Conservation (phyloP, 1,140 invertebrate genomes). For the Pteromalus puparum region DNA sequence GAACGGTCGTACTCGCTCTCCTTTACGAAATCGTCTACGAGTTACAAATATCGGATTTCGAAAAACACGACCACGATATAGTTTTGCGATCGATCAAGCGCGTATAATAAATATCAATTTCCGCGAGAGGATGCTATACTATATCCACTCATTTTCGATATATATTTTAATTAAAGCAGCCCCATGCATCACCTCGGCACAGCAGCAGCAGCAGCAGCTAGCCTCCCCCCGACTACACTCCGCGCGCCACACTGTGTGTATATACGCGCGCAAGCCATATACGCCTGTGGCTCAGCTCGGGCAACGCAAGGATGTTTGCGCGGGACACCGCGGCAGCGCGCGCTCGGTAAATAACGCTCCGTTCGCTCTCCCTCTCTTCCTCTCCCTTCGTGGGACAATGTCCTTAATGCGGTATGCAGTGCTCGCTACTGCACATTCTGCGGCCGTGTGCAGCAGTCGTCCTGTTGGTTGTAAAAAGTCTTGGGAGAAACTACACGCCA, state of each 20-base stretch:
- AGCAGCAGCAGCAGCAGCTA: too few species aligned
- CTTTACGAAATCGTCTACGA: not conserved
- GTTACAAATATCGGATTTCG: conserved; percentile 15
- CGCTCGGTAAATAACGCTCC: conserved; percentile 24
- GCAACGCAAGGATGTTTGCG: conserved; percentile 23
- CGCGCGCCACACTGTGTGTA: not conserved
- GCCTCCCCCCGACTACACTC: not conserved
- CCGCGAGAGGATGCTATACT: too few species aligned
- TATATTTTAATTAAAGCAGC: conserved; percentile 28
- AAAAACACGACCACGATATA: too few species aligned
- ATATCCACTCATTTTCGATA: not conserved
- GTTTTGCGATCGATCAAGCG: too few species aligned
- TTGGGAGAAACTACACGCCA: not conserved
- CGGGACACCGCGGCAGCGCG: not conserved
- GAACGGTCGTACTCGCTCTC: not conserved
- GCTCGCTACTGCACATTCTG: not conserved
- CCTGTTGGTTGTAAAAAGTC: not conserved
- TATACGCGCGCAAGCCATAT: not conserved
- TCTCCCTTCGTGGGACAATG: conserved; percentile 2
- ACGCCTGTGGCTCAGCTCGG: not conserved
- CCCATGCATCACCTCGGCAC: not conserved
- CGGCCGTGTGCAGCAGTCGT: not conserved
- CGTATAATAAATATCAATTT: not conserved
- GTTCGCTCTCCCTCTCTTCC: not conserved
- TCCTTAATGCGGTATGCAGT: conserved; percentile 25